Percentiles rank a stretch among this genome's conserved stretches.
phyloP scores from a whole-genome alignment of 2,888 invertebrate species.

The Marasmarcha lunaedactyla region DNA sequence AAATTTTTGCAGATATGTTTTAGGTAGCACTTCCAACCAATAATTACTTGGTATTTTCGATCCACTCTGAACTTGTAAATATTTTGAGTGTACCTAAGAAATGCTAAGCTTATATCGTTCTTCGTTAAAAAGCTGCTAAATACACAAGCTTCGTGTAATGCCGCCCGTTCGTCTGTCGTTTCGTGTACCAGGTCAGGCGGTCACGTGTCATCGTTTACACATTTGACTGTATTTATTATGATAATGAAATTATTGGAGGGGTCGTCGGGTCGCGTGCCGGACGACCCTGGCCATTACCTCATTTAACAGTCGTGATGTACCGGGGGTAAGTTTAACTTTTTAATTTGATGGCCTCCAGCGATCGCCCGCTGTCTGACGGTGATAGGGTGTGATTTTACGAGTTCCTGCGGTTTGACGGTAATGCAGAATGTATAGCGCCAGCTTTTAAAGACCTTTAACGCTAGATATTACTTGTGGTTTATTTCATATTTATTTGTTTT shows the following conservation, averaged over 20 bases:
- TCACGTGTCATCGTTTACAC: conserved; percentile 58
- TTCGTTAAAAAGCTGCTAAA: too few species aligned
- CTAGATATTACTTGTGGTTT: background rate
- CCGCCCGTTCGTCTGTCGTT: too few species aligned
- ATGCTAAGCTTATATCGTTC: too few species aligned
- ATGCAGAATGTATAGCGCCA: background rate
- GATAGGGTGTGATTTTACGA: conserved; percentile 46
- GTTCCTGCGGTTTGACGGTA: conserved; percentile 4
- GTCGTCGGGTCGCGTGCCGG: conserved; percentile 36
- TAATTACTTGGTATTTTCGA: too few species aligned
- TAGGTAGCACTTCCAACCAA: too few species aligned
- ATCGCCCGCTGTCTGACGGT: conserved; percentile 25
- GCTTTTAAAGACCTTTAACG: background rate
- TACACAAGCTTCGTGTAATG: too few species aligned
- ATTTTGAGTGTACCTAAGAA: too few species aligned
- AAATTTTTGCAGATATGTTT: too few species aligned
- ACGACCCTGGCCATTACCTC: conserved; percentile 47
- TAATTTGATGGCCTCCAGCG: conserved; percentile 51
- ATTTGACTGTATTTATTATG: conserved; percentile 60
- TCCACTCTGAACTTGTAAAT: too few species aligned
- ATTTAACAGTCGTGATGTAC: conserved; percentile 47
- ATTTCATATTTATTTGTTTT: background rate
- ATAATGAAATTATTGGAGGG: conserved; percentile 57
- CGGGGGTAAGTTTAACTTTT: conserved; percentile 48
- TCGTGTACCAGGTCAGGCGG: conserved; percentile 16